Evolutionary conservation across 2,888 invertebrate species (phyloP).

Genomic region (Gari tellinella): DNA sequence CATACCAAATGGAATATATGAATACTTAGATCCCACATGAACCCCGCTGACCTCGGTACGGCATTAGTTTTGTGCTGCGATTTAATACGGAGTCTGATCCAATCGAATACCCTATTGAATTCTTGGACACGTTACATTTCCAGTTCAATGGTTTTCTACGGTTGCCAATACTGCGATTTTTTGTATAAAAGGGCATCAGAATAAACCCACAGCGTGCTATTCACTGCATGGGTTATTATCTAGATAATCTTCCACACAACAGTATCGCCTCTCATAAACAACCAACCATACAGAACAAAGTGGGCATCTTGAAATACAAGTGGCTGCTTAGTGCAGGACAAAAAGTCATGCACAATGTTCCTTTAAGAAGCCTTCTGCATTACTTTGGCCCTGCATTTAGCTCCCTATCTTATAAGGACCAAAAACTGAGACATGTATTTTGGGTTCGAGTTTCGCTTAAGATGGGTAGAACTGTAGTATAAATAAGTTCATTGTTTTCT

Average conservation of each 20-base stretch:
- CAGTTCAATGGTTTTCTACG: constrained; percentile 14
- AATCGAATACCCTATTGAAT: constrained; percentile 8
- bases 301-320: too few species aligned
- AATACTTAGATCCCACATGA: not conserved
- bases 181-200: constrained; percentile 6
- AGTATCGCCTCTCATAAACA: not conserved
- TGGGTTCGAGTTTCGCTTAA: too few species aligned
- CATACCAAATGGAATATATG: not conserved
- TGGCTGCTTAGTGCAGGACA: too few species aligned
- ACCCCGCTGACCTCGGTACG: not conserved
- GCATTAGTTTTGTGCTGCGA: not conserved
- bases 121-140: constrained; percentile 14
- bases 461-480: too few species aligned
- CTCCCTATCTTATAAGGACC: too few species aligned
- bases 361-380: too few species aligned
- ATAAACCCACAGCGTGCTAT: constrained; percentile 3
- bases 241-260: constrained; percentile 1
- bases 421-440: too few species aligned
- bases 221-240: constrained; percentile 1
- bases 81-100: not conserved
- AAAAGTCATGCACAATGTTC: too few species aligned
- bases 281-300: too few species aligned
- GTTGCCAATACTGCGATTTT: constrained; percentile 2
- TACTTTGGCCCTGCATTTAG: too few species aligned
- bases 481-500: too few species aligned